Percentiles rank a stretch among this genome's conserved stretches.
Conservation (phyloP, 37 sponge, comb jelly and placozoan genomes). For the Ephydatia muelleri region DNA sequence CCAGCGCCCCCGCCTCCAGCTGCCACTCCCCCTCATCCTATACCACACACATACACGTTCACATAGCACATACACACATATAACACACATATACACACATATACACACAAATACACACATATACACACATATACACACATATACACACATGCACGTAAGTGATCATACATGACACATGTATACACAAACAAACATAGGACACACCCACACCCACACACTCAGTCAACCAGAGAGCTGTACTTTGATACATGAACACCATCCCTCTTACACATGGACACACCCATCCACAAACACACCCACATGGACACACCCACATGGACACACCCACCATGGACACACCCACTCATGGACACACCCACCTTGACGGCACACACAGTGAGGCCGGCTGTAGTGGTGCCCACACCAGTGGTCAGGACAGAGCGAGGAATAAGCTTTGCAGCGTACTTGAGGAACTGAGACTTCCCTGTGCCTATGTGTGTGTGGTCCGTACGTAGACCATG, state of each 20-base stretch:
- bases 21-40: slow-evolving; percentile 92
- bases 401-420: slow-evolving; percentile 91
- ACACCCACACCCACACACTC: too few relatives aligned
- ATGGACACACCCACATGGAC: slow-evolving; percentile 49
- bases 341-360: slow-evolving; percentile 22
- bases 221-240: too few relatives aligned
- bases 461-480: slow-evolving; percentile 77
- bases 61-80: slow-evolving; percentile 5
- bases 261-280: not conserved
- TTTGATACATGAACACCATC: too few relatives aligned
- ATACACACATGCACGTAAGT: too few relatives aligned
- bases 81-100: too few relatives aligned
- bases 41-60: not conserved
- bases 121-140: not conserved
- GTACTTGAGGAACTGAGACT: slow-evolving; percentile 93
- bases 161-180: too few relatives aligned
- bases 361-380: slow-evolving; percentile 96
- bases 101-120: too few relatives aligned
- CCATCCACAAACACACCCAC: slow-evolving; percentile 6
- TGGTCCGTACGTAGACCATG: too few relatives aligned
- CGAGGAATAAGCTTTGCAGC: slow-evolving; percentile 80
- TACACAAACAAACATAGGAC: too few relatives aligned
- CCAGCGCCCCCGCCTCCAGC: slow-evolving; percentile 92
- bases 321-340: too few relatives aligned
- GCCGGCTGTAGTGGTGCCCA: slow-evolving; percentile 91